Evolutionary conservation across 2,113 vertebrate species (phyloP).

Genomic region (Sorex araneus): DNA sequence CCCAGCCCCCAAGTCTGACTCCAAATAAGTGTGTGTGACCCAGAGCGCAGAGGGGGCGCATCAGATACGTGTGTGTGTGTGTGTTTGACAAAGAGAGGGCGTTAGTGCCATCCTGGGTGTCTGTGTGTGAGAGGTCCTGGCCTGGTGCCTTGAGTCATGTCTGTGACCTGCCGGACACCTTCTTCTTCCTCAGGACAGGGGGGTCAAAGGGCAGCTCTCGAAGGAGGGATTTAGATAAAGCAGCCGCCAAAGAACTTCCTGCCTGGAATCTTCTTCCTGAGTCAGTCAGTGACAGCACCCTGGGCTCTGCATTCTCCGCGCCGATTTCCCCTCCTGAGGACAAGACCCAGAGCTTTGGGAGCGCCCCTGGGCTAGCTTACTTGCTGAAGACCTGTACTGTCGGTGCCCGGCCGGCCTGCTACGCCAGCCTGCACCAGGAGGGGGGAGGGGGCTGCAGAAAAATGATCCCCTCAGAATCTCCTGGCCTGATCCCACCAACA

Average conservation of each 20-base stretch:
- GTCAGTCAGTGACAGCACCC: background rate
- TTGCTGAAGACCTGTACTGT: rapidly evolving
- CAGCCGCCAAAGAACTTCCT: conserved; percentile 51
- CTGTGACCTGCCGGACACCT: background rate
- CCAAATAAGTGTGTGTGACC: no score
- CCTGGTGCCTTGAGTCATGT: background rate
- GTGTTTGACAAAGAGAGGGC: no score
- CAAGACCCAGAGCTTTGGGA: background rate
- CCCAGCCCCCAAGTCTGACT: no score
- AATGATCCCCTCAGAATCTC: background rate
- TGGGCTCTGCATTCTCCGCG: background rate
- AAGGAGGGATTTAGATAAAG: conserved; percentile 51
- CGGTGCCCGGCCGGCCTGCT: background rate
- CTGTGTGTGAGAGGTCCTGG: background rate
- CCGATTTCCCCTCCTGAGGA: background rate
- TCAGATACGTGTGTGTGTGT: background rate
- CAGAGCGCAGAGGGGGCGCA: background rate
- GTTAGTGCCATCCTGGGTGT: background rate
- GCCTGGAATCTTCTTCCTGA: background rate
- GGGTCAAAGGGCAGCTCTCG: conserved; percentile 49
- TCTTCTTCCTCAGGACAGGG: conserved; percentile 28
- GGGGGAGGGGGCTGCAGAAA: background rate
- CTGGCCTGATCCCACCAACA: background rate
- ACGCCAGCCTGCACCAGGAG: background rate
- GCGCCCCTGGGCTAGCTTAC: background rate